A percentile compares a stretch with the other conserved stretches of the same genome.
These are phyloP conservation scores for Larimichthys polyactis DNA, from an alignment of 2,113 vertebrate genomes.

Conservation along the genomic window DNA sequence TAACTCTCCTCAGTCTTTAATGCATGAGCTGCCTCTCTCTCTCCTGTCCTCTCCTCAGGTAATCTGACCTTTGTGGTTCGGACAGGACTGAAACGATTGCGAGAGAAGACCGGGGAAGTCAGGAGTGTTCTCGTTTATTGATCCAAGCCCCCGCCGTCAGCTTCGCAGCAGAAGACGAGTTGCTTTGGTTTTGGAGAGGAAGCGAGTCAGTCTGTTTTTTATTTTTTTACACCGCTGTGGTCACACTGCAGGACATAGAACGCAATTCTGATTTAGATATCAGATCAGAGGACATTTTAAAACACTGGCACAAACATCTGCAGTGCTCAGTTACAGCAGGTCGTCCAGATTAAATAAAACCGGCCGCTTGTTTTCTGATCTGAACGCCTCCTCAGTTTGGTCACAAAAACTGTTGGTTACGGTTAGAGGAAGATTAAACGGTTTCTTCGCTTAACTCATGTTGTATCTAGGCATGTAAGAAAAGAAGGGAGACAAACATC, in stretches of 20 bases:
- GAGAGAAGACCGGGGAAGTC: conserved; percentile 66
- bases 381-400: background rate
- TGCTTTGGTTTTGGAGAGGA: conserved; percentile 40
- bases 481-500: background rate
- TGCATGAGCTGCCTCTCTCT: conserved; percentile 62
- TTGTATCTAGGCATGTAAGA: background rate
- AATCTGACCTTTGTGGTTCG: conserved; percentile 73
- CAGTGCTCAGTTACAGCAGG: background rate
- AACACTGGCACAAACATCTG: background rate
- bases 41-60: conserved; percentile 71
- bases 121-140: conserved; percentile 61
- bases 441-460: background rate
- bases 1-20: conserved; percentile 68
- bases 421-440: background rate
- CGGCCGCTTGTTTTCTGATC: background rate
- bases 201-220: conserved; percentile 11
- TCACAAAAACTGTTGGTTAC: no score
- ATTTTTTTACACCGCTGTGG: background rate
- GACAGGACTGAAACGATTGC: conserved; percentile 69
- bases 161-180: conserved; percentile 29
- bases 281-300: background rate
- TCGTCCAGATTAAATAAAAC: background rate
- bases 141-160: conserved; percentile 49
- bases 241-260: background rate
- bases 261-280: conserved; percentile 9